Evolutionary conservation across 2,113 vertebrate genomes (phyloP).

Genomic region (Leiothrix lutea): DNA sequence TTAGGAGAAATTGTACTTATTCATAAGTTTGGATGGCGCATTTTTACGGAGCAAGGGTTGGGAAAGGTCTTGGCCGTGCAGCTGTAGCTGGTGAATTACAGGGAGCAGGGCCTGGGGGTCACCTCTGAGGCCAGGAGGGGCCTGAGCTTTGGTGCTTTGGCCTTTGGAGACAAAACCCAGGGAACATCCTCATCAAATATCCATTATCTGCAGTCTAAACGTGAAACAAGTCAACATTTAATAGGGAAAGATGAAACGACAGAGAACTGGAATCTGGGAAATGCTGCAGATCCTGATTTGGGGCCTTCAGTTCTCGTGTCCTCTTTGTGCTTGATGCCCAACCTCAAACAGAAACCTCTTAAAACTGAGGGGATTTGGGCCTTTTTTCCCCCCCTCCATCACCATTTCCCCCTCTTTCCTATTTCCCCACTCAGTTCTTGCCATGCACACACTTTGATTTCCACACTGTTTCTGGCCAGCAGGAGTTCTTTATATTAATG

Average conservation of each 20-base stretch:
- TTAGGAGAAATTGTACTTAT: not conserved
- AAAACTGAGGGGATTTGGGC: not conserved
- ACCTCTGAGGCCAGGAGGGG: not conserved
- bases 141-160: not conserved
- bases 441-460: not conserved
- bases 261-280: not conserved
- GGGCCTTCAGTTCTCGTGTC: too few relatives aligned
- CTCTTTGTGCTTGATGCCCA: not conserved
- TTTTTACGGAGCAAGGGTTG: fast-evolving
- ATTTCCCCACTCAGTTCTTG: not conserved
- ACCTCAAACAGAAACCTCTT: not conserved
- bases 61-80: not conserved
- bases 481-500: not conserved
- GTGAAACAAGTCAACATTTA: not conserved
- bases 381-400: not conserved
- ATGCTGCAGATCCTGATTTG: not conserved
- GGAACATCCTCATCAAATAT: not conserved
- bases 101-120: not conserved
- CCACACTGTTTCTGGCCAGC: not conserved
- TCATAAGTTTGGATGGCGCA: fast-evolving
- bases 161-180: not conserved
- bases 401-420: fast-evolving
- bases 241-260: not conserved
- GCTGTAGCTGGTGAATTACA: fast-evolving
- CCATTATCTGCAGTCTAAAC: fast-evolving